phyloP scores from a whole-genome alignment of 1,140 invertebrate species.

The Leptoteleia sp. region DNA sequence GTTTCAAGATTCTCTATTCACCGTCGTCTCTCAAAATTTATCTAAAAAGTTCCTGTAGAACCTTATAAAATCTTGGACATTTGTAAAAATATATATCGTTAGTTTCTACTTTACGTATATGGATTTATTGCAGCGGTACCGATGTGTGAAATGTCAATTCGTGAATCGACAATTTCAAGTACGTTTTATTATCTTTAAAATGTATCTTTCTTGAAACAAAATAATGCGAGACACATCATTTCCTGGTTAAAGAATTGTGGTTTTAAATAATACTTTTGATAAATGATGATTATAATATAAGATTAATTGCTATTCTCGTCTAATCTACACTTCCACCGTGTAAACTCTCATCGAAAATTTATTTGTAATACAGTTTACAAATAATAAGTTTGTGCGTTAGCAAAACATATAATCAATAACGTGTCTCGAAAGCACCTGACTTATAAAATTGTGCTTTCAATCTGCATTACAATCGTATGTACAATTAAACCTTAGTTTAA shows the following conservation, averaged over 20 bases:
- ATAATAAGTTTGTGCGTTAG: constrained; percentile 23
- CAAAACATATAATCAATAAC: neutral
- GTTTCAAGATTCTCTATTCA: neutral
- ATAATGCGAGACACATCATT: neutral
- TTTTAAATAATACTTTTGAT: neutral
- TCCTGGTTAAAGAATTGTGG: neutral
- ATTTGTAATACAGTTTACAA: constrained; percentile 18
- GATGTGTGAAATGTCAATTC: no score
- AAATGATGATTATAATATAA: no score
- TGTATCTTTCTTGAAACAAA: constrained; percentile 1
- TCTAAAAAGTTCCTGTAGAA: constrained; percentile 19
- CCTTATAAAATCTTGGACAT: constrained; percentile 19
- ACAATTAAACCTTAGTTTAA: constrained; percentile 1
- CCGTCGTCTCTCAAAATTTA: neutral
- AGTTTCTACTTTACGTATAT: constrained; percentile 10
- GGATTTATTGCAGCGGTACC: neutral
- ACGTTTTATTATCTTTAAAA: constrained; percentile 8
- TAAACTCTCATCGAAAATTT: constrained; percentile 14
- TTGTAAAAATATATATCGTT: no score
- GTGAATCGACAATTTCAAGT: neutral
- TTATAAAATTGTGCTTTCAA: constrained; percentile 10
- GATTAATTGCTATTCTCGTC: no score
- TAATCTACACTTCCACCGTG: neutral
- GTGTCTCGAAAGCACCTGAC: constrained; percentile 7
- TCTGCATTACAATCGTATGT: neutral